Percentiles rank a stretch among this genome's conserved stretches.
These are phyloP conservation scores for Dromaius novaehollandiae DNA, from an alignment of 2,113 vertebrate genomes.

Conservation along the genomic window DNA sequence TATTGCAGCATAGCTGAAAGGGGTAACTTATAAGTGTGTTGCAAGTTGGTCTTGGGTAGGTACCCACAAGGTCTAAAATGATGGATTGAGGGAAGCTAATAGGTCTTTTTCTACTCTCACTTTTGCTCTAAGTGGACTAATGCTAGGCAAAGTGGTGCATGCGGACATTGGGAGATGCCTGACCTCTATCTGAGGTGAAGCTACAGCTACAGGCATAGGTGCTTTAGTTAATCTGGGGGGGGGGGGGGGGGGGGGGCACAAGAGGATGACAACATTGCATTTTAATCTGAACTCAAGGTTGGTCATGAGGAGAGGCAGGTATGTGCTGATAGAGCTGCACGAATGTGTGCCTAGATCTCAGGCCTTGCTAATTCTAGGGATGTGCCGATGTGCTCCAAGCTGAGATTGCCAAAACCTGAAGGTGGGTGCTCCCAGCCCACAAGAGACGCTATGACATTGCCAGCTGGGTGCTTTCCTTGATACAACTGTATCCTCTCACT, in stretches of 20 bases:
- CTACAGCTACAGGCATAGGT: background rate
- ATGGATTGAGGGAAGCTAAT: background rate
- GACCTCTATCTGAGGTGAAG: background rate
- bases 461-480: background rate
- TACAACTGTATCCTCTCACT: conserved; percentile 2
- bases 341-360: background rate
- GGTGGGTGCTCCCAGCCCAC: background rate
- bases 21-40: background rate
- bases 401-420: background rate
- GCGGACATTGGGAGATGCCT: background rate
- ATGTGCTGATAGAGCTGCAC: background rate
- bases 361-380: background rate
- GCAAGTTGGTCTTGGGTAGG: background rate
- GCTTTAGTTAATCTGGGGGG: background rate
- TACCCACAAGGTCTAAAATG: background rate
- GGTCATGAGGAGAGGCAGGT: background rate
- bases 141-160: background rate
- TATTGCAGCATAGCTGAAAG: background rate
- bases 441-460: background rate
- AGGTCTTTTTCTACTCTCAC: background rate
- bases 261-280: background rate
- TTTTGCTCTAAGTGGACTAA: background rate
- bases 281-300: background rate
- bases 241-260: too few species aligned
- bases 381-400: background rate